Conservation (phyloP, 2,113 vertebrate genomes). For the Rhinopithecus roxellana region DNA sequence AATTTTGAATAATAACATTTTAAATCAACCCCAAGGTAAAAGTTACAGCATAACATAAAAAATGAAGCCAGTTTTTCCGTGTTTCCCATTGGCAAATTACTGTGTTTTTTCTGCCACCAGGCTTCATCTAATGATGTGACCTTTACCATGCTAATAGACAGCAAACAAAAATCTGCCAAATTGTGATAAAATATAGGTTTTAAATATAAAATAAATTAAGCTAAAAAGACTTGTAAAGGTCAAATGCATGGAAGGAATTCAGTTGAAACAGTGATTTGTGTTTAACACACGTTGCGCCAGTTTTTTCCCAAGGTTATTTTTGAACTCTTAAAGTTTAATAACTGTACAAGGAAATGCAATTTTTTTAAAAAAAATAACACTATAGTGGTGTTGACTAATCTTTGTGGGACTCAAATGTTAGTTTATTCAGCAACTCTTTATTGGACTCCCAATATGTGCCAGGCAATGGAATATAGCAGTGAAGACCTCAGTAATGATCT, state of each 20-base stretch:
- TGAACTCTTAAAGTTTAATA: conserved; percentile 29
- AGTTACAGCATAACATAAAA: conserved; percentile 81
- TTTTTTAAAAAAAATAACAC: not conserved
- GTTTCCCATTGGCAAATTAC: conserved; percentile 71
- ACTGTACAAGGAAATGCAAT: not conserved
- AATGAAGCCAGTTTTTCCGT: conserved; percentile 73
- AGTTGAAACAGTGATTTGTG: conserved; percentile 59
- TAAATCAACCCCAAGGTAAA: conserved; percentile 80
- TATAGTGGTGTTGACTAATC: not conserved
- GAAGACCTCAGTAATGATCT: not conserved
- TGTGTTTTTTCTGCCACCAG: conserved; percentile 59
- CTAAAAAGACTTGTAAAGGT: conserved; percentile 78
- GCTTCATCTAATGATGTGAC: conserved; percentile 74
- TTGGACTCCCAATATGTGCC: not conserved
- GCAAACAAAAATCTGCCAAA: conserved; percentile 80
- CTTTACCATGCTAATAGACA: conserved; percentile 71
- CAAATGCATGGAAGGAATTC: conserved; percentile 58
- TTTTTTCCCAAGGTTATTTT: conserved; percentile 48
- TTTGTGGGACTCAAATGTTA: not conserved
- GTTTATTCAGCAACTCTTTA: conserved; percentile 3
- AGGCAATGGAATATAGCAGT: not conserved
- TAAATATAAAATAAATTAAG: conserved; percentile 71
- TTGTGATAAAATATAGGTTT: conserved; percentile 79
- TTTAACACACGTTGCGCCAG: conserved; percentile 28
- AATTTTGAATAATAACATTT: conserved; percentile 75